Evolutionary conservation across 2,797 vertebrate genomes (phyloP), one percentile per base, ranked within the genome.

Genomic region (Sebastes itinus): DNA sequence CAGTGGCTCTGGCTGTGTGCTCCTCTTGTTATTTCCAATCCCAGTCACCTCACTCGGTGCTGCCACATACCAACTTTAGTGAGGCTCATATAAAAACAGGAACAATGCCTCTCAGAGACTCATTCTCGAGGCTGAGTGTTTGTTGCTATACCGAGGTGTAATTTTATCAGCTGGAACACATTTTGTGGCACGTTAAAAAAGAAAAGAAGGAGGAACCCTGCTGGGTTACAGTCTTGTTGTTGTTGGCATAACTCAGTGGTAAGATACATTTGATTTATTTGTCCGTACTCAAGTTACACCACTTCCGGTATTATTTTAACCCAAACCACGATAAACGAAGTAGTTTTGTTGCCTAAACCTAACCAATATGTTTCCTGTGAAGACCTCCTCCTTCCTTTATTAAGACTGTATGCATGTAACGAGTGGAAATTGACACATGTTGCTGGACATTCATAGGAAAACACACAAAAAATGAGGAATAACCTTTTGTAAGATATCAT

Each of bases 21-120:
- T 83, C 64, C 65, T 73, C 84, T 77, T 87, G 80, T 93, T 91
- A 77, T 92, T 86, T 20, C 75, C 81, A 90, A 72, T 76, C 38
- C 0, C 84, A 77, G 68, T 82, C 78, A 70, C 83, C 78, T 80
- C 83, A 42, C 79, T 66, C 80, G 52, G 80, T 62, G 83, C 84
- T 64, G 83, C 83, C 82, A 75, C 76, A 84, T 73, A 77, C 72
- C 59, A 66, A 42, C 67, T 94, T 93, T 91, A 95, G 80, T 87
- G 87, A 80, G 85, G 87, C 64, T 84, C 87, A 66, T 58, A 81
- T 91, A 88, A 90, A 90, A 89, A 66, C 67, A 28, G 7, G 60
- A 78, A 84, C 85, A 82, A 84, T 82, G 79, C 54, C 70, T 80
- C 52, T 71, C 66, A 46, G 75, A 83, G 62, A 72, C 81, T 74